A percentile compares a stretch with the other conserved stretches of the same genome.
Conservation (phyloP, 2,113 vertebrate species). For the Pygathrix nemaeus region DNA sequence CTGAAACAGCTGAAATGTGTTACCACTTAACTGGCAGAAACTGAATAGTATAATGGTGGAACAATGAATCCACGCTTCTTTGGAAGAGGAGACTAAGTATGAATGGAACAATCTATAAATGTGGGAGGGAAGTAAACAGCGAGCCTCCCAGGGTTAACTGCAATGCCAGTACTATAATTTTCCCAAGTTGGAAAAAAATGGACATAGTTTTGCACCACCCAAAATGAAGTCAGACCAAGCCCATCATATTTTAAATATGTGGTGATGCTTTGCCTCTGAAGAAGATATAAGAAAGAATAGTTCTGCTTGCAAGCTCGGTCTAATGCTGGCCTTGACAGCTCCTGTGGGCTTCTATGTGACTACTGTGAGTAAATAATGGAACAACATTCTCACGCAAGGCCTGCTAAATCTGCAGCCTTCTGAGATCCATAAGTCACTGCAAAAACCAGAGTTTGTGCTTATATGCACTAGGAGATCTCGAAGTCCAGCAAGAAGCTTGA, state of each 20-base stretch:
- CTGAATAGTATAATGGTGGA: slow-evolving; percentile 20
- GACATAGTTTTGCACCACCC: slow-evolving; percentile 39
- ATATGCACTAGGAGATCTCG: background rate
- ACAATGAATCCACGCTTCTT: slow-evolving; percentile 25
- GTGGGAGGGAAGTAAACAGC: slow-evolving; percentile 32
- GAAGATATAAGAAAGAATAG: slow-evolving; percentile 39
- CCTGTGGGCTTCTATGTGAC: slow-evolving; percentile 41
- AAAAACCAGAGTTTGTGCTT: background rate
- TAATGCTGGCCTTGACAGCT: background rate
- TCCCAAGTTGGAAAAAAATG: slow-evolving; percentile 55
- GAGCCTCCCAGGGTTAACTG: slow-evolving; percentile 21
- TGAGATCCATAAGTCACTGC: background rate
- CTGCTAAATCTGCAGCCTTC: background rate
- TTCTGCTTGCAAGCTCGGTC: slow-evolving; percentile 38
- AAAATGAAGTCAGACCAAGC: slow-evolving; percentile 64
- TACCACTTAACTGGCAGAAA: background rate
- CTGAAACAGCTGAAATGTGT: slow-evolving; percentile 38
- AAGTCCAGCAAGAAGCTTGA: background rate
- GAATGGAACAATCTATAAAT: slow-evolving; percentile 53
- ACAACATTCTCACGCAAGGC: background rate
- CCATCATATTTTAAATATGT: slow-evolving; percentile 69
- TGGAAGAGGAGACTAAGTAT: slow-evolving; percentile 28
- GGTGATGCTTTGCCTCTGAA: slow-evolving; percentile 62
- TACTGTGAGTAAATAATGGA: slow-evolving; percentile 69
- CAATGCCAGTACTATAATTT: slow-evolving; percentile 40